phyloP scores from a whole-genome alignment of 2,888 invertebrate species.

The Brachycybe producta region DNA sequence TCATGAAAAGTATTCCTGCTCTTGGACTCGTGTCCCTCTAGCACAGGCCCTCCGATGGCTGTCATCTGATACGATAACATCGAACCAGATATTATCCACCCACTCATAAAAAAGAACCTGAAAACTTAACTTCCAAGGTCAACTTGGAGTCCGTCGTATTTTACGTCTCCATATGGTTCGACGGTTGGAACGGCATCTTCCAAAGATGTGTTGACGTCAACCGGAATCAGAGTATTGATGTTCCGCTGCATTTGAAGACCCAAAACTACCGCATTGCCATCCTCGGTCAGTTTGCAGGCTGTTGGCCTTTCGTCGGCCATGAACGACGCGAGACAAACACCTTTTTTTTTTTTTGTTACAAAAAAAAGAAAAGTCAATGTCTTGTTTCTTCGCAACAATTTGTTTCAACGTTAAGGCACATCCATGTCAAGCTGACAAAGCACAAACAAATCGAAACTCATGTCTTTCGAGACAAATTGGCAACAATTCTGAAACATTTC shows the following conservation, averaged over 20 bases:
- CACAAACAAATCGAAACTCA: too few species aligned
- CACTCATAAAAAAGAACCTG: too few species aligned
- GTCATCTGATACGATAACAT: too few species aligned
- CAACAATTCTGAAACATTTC: too few species aligned
- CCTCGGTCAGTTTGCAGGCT: conserved; percentile 60
- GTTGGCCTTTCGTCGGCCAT: conserved; percentile 53
- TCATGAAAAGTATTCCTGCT: too few species aligned
- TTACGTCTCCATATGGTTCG: conserved; percentile 15
- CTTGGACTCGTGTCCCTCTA: too few species aligned
- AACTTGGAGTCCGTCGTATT: conserved; percentile 6
- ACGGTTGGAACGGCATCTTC: conserved; percentile 8
- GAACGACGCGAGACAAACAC: conserved; percentile 62
- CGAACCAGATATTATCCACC: too few species aligned
- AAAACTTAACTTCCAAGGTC: conserved; percentile 2
- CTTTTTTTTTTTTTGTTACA: too few species aligned
- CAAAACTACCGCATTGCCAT: conserved; percentile 55
- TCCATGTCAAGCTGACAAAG: too few species aligned
- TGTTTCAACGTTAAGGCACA: neutral
- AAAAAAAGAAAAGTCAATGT: too few species aligned
- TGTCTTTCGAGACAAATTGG: too few species aligned
- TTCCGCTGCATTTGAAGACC: conserved; percentile 52
- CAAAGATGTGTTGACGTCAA: conserved; percentile 19
- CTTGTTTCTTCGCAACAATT: neutral
- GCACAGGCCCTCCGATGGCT: too few species aligned
- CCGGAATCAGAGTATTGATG: conserved; percentile 47